These are phyloP conservation scores for Sebastes matsubarae DNA, from an alignment of 2,797 vertebrate species.

Conservation along the genomic window DNA sequence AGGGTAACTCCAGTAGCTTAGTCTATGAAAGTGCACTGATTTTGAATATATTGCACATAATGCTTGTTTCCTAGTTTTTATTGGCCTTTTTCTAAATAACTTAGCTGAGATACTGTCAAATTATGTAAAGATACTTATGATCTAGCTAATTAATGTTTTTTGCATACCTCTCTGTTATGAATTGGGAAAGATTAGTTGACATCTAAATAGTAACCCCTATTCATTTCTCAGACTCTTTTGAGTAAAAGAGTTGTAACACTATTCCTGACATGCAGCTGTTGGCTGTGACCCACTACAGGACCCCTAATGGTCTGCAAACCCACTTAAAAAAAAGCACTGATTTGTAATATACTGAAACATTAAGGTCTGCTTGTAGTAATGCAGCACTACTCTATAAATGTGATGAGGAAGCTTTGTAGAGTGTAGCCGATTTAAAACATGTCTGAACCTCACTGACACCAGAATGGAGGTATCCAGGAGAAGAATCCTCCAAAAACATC, in stretches of 20 bases:
- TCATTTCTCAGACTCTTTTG: not conserved
- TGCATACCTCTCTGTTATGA: not conserved
- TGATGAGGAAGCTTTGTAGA: not conserved
- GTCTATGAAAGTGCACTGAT: too few relatives aligned
- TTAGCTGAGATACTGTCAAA: too few relatives aligned
- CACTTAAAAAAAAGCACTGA: not conserved
- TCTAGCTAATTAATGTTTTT: not conserved
- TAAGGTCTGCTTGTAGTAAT: not conserved
- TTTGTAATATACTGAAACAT: not conserved
- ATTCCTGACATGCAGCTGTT: not conserved
- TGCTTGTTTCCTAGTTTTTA: not conserved
- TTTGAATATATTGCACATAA: too few relatives aligned
- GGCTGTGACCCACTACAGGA: not conserved
- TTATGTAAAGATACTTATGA: not conserved
- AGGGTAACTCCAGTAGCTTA: too few relatives aligned
- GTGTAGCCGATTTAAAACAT: not conserved
- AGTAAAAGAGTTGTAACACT: not conserved
- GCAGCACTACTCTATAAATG: not conserved
- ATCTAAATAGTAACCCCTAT: not conserved
- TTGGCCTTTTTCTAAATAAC: not conserved
- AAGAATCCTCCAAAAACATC: conserved; percentile 70
- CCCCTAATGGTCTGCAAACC: not conserved
- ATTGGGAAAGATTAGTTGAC: not conserved
- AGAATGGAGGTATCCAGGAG: conserved; percentile 81
- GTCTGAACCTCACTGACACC: conserved; percentile 14